Evolutionary conservation across 2,797 vertebrate species (phyloP), one percentile per base, ranked within the genome.

Genomic region (Leptatherina wallacei): DNA sequence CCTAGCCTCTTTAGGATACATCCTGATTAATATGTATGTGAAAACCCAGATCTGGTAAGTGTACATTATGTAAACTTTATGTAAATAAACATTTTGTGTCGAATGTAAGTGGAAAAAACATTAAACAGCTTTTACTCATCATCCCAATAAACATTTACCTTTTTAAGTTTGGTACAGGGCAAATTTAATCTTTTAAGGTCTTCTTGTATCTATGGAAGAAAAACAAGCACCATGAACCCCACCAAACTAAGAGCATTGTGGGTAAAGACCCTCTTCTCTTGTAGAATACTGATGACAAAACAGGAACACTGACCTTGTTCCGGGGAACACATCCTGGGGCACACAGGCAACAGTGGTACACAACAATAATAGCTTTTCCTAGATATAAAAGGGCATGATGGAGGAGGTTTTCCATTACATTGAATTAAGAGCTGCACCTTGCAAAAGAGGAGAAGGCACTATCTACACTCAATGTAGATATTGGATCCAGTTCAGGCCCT

Each of bases 361-460:
- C 71, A 69, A 82, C 85, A 88, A 87, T 79, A 90, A 78, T 84
- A 88, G 71, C 77, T 88, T 83, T 67, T 84, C 56, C 82, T 92
- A 87, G 92, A 92, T 91, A 93, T 91, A 93, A 59, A 86, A 88
- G 72, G 22, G 69, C 63, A 75, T 76, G 87, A 87, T 90, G 86
- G 72, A 77, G 73, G 71, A 78, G 73, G 68, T 75, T 93, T 83
- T 90, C 77, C 77, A 82, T 90, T 88, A 90, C 85, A 92, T 88
- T 89, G 82, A 86, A 65, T 78, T 77, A 62, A 66, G 72, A 61
- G 58, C 35, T 32, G 49, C 78, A 49, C 0, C 73, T 55, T 61
- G 10, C 14, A 61, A 32, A 65, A 47, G 29, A 55, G 47, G 13
- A 35, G 24, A 24, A 64, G 44, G 58, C 66, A 35, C 71, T 32